Evolutionary conservation across 2,888 invertebrate genomes (phyloP).

Genomic region (Sphaerophoria taeniata): DNA sequence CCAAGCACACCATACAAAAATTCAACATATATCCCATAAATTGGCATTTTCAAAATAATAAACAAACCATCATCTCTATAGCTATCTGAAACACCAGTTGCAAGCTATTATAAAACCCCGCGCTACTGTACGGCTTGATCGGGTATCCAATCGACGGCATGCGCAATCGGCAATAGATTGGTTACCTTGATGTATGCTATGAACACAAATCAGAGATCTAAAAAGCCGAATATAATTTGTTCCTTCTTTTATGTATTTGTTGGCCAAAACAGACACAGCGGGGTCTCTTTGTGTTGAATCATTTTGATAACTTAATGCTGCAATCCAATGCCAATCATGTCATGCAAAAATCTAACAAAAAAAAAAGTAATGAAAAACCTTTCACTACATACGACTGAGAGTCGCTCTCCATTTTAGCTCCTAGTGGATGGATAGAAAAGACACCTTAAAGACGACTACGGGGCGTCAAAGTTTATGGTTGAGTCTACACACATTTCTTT

Average conservation of each 20-base stretch:
- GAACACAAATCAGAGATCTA: slow-evolving; percentile 65
- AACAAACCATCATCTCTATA: slow-evolving; percentile 5
- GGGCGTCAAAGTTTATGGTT: slow-evolving; percentile 56
- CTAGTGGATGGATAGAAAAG: slow-evolving; percentile 42
- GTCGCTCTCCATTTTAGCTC: slow-evolving; percentile 58
- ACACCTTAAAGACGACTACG: slow-evolving; percentile 8
- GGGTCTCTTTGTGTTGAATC: slow-evolving; percentile 1
- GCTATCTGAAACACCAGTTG: slow-evolving; percentile 49
- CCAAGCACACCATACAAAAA: slow-evolving; percentile 12
- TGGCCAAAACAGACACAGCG: not conserved
- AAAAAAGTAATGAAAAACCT: slow-evolving; percentile 28
- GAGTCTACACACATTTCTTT: slow-evolving; percentile 65
- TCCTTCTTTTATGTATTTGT: not conserved
- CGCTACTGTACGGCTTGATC: not conserved
- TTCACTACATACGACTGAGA: slow-evolving; percentile 15
- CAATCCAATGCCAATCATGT: slow-evolving; percentile 51
- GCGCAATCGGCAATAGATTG: not conserved
- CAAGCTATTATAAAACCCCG: slow-evolving; percentile 53
- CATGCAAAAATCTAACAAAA: slow-evolving; percentile 41
- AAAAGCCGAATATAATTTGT: slow-evolving; percentile 67
- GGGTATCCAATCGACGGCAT: too few relatives aligned
- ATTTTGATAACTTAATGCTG: slow-evolving; percentile 68
- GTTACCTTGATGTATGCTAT: slow-evolving; percentile 15
- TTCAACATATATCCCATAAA: slow-evolving; percentile 58
- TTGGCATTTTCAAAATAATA: slow-evolving; percentile 37